Base-by-base conservation (phyloP, 2,113 vertebrate genomes). In the Myodes glareolus region DNA sequence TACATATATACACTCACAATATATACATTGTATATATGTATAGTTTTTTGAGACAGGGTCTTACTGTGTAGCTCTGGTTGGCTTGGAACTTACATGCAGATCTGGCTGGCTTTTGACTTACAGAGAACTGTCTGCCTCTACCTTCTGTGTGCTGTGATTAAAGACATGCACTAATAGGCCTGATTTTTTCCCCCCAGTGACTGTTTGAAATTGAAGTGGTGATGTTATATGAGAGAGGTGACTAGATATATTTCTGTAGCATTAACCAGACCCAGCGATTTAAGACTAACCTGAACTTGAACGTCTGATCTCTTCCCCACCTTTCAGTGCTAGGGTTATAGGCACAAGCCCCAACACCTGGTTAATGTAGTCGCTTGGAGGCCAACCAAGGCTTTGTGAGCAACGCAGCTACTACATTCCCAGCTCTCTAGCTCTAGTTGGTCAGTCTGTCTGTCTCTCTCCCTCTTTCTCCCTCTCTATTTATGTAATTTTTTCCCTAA, bases 141-240 rank as follows among this genome's bases (percentile, higher is more conserved):
- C 9, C 50, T 58, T n/a, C 33, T 58, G 10, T 25, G 21, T 39
- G 52, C 78, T 82, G 36, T 2, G 21, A 58, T 39, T 58, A 58
- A 39, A 82, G 33, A 12, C 55, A 8, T n/a, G 3, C 72, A 73
- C n/a, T 25, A 42, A 42, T 73, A 39, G 72, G 72, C 72, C 72
- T 39, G n/a, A 4, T 19, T 10, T 7, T 2, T 1, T 25, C 63
- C 3, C 11, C n/a, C n/a, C 10, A 63, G n/a, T 92, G n/a, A 77
- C 90, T 95, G 33, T 92, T 90, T 92, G 73, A 90, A 94, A 84
- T 39, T 96, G 68, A 92, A 94, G 80, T 1, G 55, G 45, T 80
- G 70, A 73, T 95, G 36, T 63, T 92, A 31, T 19, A 4, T 92
- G 63, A 96, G 21, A 33, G 84, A 82, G 82, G 25, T 88, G 47